Conservation (phyloP, 2,113 vertebrate species). For the Hyperopisus bebe region DNA sequence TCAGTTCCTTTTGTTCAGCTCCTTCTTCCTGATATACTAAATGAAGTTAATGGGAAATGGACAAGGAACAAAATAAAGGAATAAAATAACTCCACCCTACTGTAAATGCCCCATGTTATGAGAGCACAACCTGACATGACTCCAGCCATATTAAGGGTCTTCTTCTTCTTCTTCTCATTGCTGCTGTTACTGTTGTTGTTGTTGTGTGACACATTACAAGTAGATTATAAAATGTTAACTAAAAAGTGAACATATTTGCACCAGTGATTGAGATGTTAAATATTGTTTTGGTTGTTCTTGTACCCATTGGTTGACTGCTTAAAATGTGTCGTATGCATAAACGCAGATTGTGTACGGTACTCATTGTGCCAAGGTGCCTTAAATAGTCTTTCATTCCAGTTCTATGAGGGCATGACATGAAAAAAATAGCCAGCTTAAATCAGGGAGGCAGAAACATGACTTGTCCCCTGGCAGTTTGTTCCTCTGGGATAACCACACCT, state of each 20-base stretch:
- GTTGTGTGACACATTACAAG: background rate
- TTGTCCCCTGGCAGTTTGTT: background rate
- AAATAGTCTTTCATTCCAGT: background rate
- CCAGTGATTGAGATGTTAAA: background rate
- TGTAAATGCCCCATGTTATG: background rate
- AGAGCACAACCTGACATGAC: background rate
- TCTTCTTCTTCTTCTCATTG: background rate
- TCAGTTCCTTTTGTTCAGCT: background rate
- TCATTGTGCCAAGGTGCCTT: background rate
- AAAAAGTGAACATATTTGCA: background rate
- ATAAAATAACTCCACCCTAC: background rate
- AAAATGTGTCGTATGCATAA: background rate
- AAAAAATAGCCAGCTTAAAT: background rate
- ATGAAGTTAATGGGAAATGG: too few species aligned
- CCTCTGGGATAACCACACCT: background rate
- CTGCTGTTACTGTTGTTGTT: background rate
- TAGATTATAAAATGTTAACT: background rate
- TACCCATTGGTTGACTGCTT: background rate
- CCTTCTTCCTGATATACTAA: too few species aligned
- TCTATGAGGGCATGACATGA: background rate
- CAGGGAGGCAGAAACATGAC: background rate
- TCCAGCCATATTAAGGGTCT: background rate
- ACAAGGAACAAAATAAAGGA: background rate
- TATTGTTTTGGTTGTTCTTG: background rate
- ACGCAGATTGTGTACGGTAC: background rate